Evolutionary conservation across 37 sponge, comb jelly and placozoan genomes (phyloP), one percentile per base, ranked within the genome.

Genomic region (Geodia barretti): DNA sequence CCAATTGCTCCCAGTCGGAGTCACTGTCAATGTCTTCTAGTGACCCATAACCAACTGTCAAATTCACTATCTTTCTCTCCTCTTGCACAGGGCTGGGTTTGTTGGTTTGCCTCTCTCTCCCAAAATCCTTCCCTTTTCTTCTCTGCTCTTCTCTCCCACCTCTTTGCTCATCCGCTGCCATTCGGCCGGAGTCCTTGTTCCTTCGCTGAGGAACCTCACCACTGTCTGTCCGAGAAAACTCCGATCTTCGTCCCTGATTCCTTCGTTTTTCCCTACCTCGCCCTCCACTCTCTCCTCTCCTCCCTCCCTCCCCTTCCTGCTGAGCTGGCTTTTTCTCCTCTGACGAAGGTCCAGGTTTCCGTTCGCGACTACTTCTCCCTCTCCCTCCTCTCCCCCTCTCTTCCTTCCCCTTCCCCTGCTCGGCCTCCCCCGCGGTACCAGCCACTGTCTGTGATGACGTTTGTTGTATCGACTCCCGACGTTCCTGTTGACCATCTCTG

Each of bases 21-120:
- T 36, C 78, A 62, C 89, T 88, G 33, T 75, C 71, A 21, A 88
- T 78, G 60, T 88, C 84, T 33, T 60, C 76, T 29, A 14, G 76
- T 21, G 30, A 0, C 60, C 35, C 8, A 8, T 75, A 29, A 59
- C 60, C 21, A 26, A 11, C 37, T 34, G 35, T 60, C 62, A 24
- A 23, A 17, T 26, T 59, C 59, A 33, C 60, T 1, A 21, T 37
- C n/a, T 64, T 21, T 38, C 29, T 28, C 65, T 64, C 30, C 1
- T 65, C 25, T 78, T 38, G 33, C 24, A 60, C 30, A 78, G 65
- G 30, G 26, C 33, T 33, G 14, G 42, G 0, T 59, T 19, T 42
- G 11, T 26, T 47, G 58, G 58, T n/a, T n/a, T n/a, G 19, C 20
- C 24, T 41, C 29, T 24, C 67, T 64, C 20, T 1, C 39, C 37